phyloP scores from a whole-genome alignment of 2,888 invertebrate species.

The Steromphala cineraria region DNA sequence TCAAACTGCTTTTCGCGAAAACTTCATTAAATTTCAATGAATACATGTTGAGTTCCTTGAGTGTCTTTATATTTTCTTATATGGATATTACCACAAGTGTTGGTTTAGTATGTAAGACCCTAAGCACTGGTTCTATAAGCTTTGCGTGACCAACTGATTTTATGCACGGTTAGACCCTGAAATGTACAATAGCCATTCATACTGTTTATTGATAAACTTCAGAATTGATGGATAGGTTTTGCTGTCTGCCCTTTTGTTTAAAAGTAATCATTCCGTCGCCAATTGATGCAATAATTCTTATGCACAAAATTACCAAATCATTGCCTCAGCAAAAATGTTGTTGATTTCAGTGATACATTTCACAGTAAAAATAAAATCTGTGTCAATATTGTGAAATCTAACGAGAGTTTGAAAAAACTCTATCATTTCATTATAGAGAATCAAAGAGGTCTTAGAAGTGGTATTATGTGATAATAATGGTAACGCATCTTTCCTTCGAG shows the following conservation, averaged over 20 bases:
- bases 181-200: not conserved
- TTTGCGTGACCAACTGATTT: not conserved
- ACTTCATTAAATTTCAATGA: slow-evolving; percentile 14
- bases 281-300: not conserved
- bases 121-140: not conserved
- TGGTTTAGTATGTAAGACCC: not conserved
- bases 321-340: not conserved
- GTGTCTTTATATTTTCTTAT: not conserved
- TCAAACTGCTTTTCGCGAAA: not conserved
- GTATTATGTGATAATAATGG: too few relatives aligned
- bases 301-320: not conserved
- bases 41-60: not conserved
- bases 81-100: not conserved
- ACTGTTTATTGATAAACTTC: not conserved
- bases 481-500: too few relatives aligned
- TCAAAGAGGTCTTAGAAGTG: not conserved
- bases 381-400: slow-evolving; percentile 6
- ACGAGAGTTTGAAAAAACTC: not conserved
- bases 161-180: not conserved
- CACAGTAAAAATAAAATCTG: not conserved
- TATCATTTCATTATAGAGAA: not conserved
- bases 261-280: not conserved
- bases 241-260: not conserved
- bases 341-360: not conserved
- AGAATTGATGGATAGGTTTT: not conserved